A percentile compares a stretch with the other conserved stretches of the same genome.
Conservation (phyloP, 2,113 vertebrate genomes). For the Bubo scandiacus region DNA sequence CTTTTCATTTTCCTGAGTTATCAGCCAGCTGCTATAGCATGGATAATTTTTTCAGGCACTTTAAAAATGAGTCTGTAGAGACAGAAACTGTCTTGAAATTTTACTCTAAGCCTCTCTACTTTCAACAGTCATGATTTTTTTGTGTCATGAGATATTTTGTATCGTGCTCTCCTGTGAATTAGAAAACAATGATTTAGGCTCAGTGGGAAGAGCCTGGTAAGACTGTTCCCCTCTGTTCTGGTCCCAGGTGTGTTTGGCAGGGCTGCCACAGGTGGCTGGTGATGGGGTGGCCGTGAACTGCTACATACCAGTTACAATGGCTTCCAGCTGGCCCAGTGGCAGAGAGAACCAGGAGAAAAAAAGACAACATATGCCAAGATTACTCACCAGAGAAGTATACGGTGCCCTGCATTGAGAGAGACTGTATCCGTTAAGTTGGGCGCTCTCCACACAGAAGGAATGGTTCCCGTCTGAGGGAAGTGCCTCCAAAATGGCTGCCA, state of each 20-base stretch:
- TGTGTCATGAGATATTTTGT: fast-evolving
- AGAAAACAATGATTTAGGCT: background rate
- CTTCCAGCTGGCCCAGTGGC: background rate
- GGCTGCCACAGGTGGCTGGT: background rate
- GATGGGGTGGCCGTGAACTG: background rate
- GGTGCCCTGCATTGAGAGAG: background rate
- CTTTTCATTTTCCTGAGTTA: background rate
- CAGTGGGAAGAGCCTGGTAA: background rate
- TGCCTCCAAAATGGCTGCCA: background rate
- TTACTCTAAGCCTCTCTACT: background rate
- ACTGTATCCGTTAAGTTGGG: background rate
- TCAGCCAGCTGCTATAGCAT: background rate
- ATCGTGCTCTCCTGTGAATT: fast-evolving
- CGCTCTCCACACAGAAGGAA: fast-evolving
- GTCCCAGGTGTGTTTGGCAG: background rate
- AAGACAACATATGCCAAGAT: fast-evolving
- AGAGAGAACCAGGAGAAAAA: background rate
- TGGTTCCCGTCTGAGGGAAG: background rate
- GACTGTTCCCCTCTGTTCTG: fast-evolving
- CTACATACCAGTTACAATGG: too few species aligned
- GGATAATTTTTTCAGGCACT: background rate
- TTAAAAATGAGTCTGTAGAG: background rate
- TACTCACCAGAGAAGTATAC: background rate
- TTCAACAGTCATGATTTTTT: background rate
- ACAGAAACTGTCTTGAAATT: background rate